Base-by-base conservation (phyloP, 2,113 vertebrate genomes). In the Nansenia antarctica region DNA sequence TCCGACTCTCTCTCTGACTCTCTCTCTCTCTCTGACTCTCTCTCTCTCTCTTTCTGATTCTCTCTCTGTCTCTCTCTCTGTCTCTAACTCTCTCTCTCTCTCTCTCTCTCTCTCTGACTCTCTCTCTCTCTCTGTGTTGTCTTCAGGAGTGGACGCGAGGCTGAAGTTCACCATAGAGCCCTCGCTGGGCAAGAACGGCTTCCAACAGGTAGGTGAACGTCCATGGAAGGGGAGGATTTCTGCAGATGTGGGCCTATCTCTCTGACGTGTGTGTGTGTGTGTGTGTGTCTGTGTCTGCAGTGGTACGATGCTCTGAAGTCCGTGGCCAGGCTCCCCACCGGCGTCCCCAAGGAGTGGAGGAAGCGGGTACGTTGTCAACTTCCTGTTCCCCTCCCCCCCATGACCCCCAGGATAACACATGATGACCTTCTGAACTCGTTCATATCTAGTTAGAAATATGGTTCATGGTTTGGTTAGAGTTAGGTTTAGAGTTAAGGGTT, bases 231-330 rank as follows among this genome's bases (percentile, higher is more conserved):
- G 47, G 18, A 54, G 2, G 3, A 47, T n/a, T 1, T 47, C 22
- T 61, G 8, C 29, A 18, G 6, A 27, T 45, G n/a, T 12, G 20
- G 53, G 7, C 58, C 1, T 12, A 31, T 45, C 12, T 53, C 26
- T 55, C 35, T 27, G 1, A 53, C 3, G 18, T 24, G 14, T 26
- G 5, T 30, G 15, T 72, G 63, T 29, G 20, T 68, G 29, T 42
- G 7, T 39, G 31, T 71, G 22, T 67, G 30, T 74, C 68, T 31
- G 27, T 24, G 26, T 24, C 87, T 79, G 22, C 82, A 99, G 98
- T 99, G 98, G 98, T 96, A 98, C 9, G 96, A 99, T 83, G 96
- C 98, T 0, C 96, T 99, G 27, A 99, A 99, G 87, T 93, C 98
- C 0, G 98, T 99, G 83, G 97, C 95, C 35, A 89, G 97, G 11